phyloP scores from a whole-genome alignment of 2,797 vertebrate genomes.

The Gymnothorax reevesii region DNA sequence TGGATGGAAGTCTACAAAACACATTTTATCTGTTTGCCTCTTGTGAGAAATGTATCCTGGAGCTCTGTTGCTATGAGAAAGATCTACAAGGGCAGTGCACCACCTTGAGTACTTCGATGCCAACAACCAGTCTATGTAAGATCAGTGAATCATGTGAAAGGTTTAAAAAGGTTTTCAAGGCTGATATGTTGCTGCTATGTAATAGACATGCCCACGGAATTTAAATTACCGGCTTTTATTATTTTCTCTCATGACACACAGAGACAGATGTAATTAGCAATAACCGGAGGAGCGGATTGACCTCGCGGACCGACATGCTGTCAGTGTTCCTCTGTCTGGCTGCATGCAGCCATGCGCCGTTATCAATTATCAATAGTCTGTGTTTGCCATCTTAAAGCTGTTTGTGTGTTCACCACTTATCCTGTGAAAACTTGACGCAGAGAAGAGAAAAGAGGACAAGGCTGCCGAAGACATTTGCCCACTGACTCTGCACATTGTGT shows the following conservation, averaged over 20 bases:
- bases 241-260: background rate
- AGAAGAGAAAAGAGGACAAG: background rate
- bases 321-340: background rate
- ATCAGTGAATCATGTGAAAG: background rate
- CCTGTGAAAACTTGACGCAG: background rate
- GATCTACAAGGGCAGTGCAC: background rate
- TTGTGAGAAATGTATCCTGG: background rate
- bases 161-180: background rate
- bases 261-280: background rate
- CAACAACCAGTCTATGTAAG: background rate
- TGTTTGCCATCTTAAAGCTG: constrained; percentile 14
- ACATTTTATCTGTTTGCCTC: background rate
- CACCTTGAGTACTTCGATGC: background rate
- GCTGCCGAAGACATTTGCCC: background rate
- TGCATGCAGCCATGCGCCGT: background rate
- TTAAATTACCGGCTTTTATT: background rate
- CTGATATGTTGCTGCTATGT: background rate
- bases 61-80: background rate
- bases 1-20: background rate
- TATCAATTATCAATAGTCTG: constrained; percentile 18
- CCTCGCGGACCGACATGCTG: background rate
- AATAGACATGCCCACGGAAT: background rate
- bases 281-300: background rate
- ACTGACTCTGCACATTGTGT: constrained; percentile 9
- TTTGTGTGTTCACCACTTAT: background rate